A percentile compares a stretch with the other conserved stretches of the same genome.
These are phyloP conservation scores for Aptenodytes patagonicus DNA, from an alignment of 2,113 vertebrate genomes.

Conservation along the genomic window DNA sequence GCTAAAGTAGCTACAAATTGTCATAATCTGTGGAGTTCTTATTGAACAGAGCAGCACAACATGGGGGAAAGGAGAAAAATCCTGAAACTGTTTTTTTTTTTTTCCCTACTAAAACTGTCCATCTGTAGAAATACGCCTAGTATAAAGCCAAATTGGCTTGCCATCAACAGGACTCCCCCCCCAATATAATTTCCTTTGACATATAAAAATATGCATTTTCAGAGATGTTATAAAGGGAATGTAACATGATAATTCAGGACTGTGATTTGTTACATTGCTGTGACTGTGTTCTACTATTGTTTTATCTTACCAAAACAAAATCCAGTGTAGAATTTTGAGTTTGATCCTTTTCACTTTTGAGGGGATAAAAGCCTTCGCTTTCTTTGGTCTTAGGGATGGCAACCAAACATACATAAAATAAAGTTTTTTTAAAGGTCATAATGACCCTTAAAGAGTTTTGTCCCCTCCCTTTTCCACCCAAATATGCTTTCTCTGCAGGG, in stretches of 20 bases:
- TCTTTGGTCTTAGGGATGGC: not conserved
- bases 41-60: not conserved
- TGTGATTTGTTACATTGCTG: not conserved
- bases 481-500: not conserved
- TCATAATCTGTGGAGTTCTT: not conserved
- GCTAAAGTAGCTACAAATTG: not conserved
- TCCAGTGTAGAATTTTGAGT: not conserved
- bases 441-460: not conserved
- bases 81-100: not conserved
- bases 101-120: not conserved
- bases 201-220: not conserved
- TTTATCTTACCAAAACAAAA: not conserved
- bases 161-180: not conserved
- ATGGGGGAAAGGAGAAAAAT: not conserved
- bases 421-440: not conserved
- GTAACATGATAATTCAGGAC: not conserved
- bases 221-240: not conserved
- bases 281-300: accelerated
- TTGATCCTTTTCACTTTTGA: not conserved
- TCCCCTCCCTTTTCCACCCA: not conserved
- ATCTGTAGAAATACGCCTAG: not conserved
- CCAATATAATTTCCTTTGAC: not conserved
- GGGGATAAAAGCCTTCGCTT: not conserved
- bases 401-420: not conserved
- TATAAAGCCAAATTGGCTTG: not conserved